Evolutionary conservation across 2,113 vertebrate genomes (phyloP).

Genomic region (Sapajus apella): DNA sequence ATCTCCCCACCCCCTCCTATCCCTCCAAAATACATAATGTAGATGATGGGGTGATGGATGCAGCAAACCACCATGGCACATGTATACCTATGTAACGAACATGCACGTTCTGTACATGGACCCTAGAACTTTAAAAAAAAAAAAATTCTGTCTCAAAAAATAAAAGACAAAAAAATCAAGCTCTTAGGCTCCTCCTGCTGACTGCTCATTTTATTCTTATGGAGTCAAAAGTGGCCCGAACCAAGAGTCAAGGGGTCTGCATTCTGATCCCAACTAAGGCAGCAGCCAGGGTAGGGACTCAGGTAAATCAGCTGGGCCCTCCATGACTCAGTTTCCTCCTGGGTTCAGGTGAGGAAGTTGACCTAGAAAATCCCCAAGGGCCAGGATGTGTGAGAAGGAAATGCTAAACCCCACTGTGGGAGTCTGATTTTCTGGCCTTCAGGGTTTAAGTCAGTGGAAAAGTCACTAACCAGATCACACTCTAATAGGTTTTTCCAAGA

Average conservation of each 20-base stretch:
- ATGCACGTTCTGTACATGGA: too few species aligned
- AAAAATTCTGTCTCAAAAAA: too few species aligned
- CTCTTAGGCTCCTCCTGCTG: background rate
- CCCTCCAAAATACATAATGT: too few species aligned
- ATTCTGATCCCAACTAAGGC: background rate
- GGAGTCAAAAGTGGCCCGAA: too few species aligned
- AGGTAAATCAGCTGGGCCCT: background rate
- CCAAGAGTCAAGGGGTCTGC: background rate
- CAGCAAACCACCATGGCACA: too few species aligned
- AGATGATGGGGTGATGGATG: too few species aligned
- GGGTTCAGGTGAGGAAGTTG: background rate
- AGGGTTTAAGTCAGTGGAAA: background rate
- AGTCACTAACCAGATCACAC: background rate
- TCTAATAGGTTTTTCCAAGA: background rate
- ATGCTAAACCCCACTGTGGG: background rate
- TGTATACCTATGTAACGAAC: too few species aligned
- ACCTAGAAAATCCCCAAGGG: background rate
- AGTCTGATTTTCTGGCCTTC: background rate
- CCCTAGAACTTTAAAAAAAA: too few species aligned
- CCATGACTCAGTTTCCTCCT: background rate
- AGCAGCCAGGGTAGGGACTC: background rate
- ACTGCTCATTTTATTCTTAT: background rate
- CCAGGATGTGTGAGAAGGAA: background rate
- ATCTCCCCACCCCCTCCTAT: too few species aligned
- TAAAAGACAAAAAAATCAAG: too few species aligned